These are phyloP conservation scores for Loripinus fragilis DNA, from an alignment of 2,888 invertebrate species.

Conservation along the genomic window DNA sequence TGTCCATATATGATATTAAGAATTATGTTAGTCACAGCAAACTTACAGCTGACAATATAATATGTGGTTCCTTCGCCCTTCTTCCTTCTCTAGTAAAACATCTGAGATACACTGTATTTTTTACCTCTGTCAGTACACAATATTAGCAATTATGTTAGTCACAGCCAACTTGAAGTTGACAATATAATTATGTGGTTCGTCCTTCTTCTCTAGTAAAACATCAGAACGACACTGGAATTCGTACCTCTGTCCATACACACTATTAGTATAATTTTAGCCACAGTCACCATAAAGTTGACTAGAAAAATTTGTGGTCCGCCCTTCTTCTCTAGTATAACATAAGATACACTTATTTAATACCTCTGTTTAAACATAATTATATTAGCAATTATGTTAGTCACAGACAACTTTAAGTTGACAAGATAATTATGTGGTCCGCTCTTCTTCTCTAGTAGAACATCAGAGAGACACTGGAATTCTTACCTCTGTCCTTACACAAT, in stretches of 20 bases:
- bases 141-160: conserved; percentile 39
- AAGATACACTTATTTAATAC: too few species aligned
- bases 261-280: too few species aligned
- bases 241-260: too few species aligned
- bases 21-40: too few species aligned
- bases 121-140: conserved; percentile 45
- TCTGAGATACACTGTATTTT: too few species aligned
- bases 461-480: conserved; percentile 23
- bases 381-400: conserved; percentile 39
- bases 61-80: too few species aligned
- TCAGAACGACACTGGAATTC: conserved; percentile 39
- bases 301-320: too few species aligned
- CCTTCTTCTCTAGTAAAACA: conserved; percentile 36
- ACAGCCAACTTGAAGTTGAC: conserved; percentile 33
- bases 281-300: too few species aligned
- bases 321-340: too few species aligned
- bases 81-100: too few species aligned
- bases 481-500: conserved; percentile 47
- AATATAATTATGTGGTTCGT: conserved; percentile 23
- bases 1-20: too few species aligned
- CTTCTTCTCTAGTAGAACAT: conserved; percentile 30
- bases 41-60: too few species aligned
- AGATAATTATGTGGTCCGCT: conserved; percentile 30
- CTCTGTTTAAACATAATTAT: conserved; percentile 42
- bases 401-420: conserved; percentile 26